phyloP scores from a whole-genome alignment of 53 echinoderm and acorn worm genomes.

The Antedon mediterranea region DNA sequence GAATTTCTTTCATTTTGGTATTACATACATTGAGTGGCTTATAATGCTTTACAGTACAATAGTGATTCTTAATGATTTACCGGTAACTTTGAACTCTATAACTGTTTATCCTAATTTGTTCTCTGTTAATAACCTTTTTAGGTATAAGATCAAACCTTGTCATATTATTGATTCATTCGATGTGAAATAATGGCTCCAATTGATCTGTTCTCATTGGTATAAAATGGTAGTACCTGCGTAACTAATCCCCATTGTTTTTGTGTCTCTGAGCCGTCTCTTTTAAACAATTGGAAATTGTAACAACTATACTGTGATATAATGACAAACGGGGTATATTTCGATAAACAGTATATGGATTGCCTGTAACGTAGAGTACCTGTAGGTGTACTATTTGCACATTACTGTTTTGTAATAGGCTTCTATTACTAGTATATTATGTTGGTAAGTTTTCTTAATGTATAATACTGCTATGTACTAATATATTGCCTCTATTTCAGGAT shows the following conservation, averaged over 20 bases:
- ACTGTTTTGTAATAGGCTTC: no score
- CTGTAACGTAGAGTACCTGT: background rate
- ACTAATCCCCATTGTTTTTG: background rate
- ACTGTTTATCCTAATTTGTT: background rate
- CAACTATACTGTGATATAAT: background rate
- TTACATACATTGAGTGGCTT: no score
- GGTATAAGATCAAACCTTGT: background rate
- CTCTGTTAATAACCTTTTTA: background rate
- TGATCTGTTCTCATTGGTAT: background rate
- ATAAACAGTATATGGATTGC: background rate
- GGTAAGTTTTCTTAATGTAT: no score
- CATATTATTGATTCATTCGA: background rate
- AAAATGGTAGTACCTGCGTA: background rate
- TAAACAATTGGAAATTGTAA: background rate
- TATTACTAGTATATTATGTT: no score
- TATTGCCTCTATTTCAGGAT: no score
- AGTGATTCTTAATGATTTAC: no score
- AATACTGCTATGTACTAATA: no score
- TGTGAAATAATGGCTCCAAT: background rate
- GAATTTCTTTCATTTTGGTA: no score
- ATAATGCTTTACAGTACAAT: no score
- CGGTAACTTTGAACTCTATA: background rate
- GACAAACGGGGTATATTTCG: background rate
- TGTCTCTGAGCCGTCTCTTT: background rate
- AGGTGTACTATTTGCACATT: no score